Evolutionary conservation across 2,888 invertebrate genomes (phyloP), one percentile per base, ranked within the genome.

Genomic region (Nomada fucata): DNA sequence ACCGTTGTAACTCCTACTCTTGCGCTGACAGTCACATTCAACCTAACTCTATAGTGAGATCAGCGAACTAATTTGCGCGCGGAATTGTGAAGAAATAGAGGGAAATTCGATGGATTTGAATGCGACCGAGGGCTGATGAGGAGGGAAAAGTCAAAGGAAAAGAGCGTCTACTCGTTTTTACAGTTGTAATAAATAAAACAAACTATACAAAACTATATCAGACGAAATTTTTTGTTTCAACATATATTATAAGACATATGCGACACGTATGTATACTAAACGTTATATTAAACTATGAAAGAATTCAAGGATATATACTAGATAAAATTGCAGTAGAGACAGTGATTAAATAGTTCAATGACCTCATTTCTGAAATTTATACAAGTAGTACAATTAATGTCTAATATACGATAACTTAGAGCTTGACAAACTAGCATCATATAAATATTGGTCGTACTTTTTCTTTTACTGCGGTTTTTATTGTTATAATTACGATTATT

Each of bases 361-460:
- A 88, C 67, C 55, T 44, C 53, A 23, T 60, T 55, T 52, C 36
- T 67, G 11, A 70, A 65, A 70, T n/a, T 59, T 29, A n/a, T 18
- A 73, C 36, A 59, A 76, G 78, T 65, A 60, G 64, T 59, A 80
- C 65, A 71, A 74, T 55, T 61, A 67, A 71, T 42, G 20, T 50
- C 10, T 23, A 29, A 68, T 47, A 47, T 52, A 59, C 63, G 71
- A 60, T 69, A 65, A 61, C 44, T 85, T 71, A 29, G 79, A 83
- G 65, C 61, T 75, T 74, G 5, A 76, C 73, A 86, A 67, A 69
- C 65, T 70, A 85, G n/a, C 42, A 76, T 57, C 61, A 42, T 75
- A 61, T 59, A 72, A 83, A 67, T 69, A 63, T 78, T 83, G 77
- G 75, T 83, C 76, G n/a, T 68, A 60, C 72, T 36, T 69, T 42